phyloP scores from a whole-genome alignment of 2,113 vertebrate species.

The Cephalopholis sonnerati region DNA sequence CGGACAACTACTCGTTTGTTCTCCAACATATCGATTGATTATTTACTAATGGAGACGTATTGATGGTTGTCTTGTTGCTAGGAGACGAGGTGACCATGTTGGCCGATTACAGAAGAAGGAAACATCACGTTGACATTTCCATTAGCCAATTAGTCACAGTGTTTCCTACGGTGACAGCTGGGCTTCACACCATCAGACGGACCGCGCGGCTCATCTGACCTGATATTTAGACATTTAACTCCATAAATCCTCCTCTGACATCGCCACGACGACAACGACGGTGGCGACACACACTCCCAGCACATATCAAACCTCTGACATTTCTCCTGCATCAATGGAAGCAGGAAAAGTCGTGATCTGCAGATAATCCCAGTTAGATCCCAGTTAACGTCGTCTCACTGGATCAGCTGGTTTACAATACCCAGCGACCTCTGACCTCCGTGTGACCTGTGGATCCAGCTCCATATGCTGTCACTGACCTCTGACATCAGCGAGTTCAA shows the following conservation, averaged over 20 bases:
- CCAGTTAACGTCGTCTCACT: constrained; percentile 33
- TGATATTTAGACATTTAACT: background rate
- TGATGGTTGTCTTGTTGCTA: too few relatives aligned
- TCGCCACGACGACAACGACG: background rate
- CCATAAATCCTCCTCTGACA: background rate
- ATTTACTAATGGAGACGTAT: too few relatives aligned
- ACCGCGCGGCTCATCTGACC: background rate
- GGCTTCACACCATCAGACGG: too few relatives aligned
- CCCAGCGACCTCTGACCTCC: constrained; percentile 12
- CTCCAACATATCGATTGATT: too few relatives aligned
- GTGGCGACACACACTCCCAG: background rate
- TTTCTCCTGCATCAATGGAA: constrained; percentile 10
- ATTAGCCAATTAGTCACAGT: too few relatives aligned
- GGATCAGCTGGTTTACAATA: background rate
- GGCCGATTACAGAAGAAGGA: too few relatives aligned
- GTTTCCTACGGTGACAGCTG: too few relatives aligned
- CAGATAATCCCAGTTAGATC: constrained; percentile 26
- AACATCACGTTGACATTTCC: too few relatives aligned
- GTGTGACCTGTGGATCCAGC: background rate
- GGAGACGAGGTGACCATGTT: too few relatives aligned
- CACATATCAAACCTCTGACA: background rate
- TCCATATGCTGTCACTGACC: background rate
- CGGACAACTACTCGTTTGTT: too few relatives aligned
- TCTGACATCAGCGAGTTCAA: too few relatives aligned
- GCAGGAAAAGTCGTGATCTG: constrained; percentile 17